Conservation (phyloP, 2,113 vertebrate species). For the Crypturellus undulatus region DNA sequence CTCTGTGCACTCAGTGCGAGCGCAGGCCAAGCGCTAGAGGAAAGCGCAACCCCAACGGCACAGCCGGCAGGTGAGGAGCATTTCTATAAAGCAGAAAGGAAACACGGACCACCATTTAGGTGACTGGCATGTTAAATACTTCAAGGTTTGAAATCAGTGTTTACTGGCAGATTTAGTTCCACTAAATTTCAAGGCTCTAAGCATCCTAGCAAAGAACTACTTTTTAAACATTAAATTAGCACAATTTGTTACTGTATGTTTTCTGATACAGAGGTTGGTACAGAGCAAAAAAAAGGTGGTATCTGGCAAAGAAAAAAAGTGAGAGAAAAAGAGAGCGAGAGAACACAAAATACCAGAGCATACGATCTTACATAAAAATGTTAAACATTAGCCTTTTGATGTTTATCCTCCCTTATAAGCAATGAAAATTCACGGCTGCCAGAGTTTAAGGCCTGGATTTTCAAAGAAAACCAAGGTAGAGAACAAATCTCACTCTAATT, state of each 20-base stretch:
- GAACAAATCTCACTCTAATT: conserved; percentile 51
- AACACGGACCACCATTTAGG: background rate
- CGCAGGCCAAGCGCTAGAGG: rapidly evolving
- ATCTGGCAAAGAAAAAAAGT: conserved; percentile 3
- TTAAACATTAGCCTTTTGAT: conserved; percentile 41
- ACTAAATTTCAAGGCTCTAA: background rate
- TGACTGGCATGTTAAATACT: background rate
- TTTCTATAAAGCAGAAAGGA: background rate
- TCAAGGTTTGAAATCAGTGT: background rate
- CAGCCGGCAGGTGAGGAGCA: background rate
- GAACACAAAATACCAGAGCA: background rate
- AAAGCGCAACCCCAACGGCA: rapidly evolving
- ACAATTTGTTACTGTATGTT: background rate
- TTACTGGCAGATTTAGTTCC: background rate
- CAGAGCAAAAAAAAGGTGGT: background rate
- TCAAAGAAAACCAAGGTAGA: conserved; percentile 4
- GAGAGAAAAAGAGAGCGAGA: background rate
- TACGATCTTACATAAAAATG: background rate
- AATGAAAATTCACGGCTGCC: background rate
- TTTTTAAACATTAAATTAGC: background rate
- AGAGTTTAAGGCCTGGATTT: conserved; percentile 25
- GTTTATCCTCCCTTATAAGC: conserved; percentile 36
- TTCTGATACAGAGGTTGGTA: background rate
- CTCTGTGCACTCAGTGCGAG: rapidly evolving
- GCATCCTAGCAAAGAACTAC: background rate